Evolutionary conservation across 1,140 invertebrate species (phyloP).

Genomic region (Helicorthomorpha holstii): DNA sequence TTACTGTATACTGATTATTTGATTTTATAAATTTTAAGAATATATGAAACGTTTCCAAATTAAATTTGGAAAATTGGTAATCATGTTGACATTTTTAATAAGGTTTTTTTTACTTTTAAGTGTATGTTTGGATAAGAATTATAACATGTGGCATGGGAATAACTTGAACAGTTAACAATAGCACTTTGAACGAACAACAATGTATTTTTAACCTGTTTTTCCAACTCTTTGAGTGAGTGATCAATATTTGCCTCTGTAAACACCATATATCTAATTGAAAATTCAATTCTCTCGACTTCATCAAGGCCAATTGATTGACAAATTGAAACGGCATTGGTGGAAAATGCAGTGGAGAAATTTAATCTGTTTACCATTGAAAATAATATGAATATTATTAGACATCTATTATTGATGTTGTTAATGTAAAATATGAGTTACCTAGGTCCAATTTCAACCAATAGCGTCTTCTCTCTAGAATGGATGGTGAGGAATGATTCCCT

Average conservation of each 20-base stretch:
- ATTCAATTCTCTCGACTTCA: conserved; percentile 59
- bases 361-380: conserved; percentile 37
- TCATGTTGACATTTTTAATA: too few relatives aligned
- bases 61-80: conserved; percentile 29
- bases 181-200: too few relatives aligned
- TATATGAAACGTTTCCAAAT: conserved; percentile 21
- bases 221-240: too few relatives aligned
- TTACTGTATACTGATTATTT: too few relatives aligned
- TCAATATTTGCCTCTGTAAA: too few relatives aligned
- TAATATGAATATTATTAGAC: background rate
- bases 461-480: background rate
- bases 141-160: too few relatives aligned
- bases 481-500: conserved; percentile 2
- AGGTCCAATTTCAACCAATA: conserved; percentile 29
- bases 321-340: conserved; percentile 87
- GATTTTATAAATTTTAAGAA: background rate
- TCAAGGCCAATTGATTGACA: conserved; percentile 60
- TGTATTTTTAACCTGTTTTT: too few relatives aligned
- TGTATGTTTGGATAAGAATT: too few relatives aligned
- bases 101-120: too few relatives aligned
- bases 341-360: conserved; percentile 86
- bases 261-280: conserved; percentile 59
- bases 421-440: conserved; percentile 16
- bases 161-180: too few relatives aligned
- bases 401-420: background rate